These are phyloP conservation scores for Pluvianellus socialis DNA, from an alignment of 2,113 vertebrate genomes.

Conservation along the genomic window DNA sequence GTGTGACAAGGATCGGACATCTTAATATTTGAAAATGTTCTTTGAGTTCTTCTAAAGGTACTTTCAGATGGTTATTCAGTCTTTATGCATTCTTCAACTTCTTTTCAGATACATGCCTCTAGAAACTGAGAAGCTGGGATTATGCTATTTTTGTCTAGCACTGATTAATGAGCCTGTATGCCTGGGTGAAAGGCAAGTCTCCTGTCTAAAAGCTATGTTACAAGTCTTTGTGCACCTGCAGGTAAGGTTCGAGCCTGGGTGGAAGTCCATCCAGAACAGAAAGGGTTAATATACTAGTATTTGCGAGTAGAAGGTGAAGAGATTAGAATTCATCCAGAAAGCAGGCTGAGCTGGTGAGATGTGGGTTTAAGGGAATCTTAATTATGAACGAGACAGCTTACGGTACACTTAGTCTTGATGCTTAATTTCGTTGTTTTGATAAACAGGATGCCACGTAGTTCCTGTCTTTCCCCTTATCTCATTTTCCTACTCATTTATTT, in stretches of 20 bases:
- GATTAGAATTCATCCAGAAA: background rate
- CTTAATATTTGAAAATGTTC: background rate
- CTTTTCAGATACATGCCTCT: background rate
- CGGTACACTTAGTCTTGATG: rapidly evolving
- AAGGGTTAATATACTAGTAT: background rate
- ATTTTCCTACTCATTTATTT: background rate
- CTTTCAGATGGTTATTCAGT: background rate
- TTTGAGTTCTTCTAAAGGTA: background rate
- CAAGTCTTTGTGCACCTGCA: background rate
- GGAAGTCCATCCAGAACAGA: background rate
- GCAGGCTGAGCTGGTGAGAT: background rate
- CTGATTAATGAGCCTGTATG: background rate
- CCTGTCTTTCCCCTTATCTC: background rate
- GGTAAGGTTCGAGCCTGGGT: background rate
- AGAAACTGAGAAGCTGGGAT: background rate
- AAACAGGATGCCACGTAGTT: background rate
- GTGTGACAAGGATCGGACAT: background rate
- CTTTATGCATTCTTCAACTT: background rate
- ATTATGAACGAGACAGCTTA: background rate
- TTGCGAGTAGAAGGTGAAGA: background rate
- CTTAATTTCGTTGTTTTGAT: background rate
- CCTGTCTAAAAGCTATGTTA: background rate
- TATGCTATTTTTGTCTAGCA: background rate
- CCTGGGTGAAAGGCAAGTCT: background rate
- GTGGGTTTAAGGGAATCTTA: background rate